Base-by-base conservation (phyloP, 2,797 vertebrate genomes). In the Limosa lapponica region DNA sequence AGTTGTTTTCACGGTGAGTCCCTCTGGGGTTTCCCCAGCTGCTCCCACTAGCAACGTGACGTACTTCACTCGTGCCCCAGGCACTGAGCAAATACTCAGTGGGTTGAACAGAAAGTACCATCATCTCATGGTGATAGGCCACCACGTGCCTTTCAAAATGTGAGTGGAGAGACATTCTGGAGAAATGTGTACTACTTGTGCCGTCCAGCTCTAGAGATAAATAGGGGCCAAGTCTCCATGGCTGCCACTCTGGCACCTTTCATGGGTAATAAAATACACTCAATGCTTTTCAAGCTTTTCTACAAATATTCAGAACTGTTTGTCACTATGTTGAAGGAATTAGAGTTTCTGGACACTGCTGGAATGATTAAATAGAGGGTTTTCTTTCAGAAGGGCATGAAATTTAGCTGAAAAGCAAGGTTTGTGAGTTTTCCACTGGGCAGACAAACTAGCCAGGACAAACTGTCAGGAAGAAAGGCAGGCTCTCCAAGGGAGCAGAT, bases 271-370 rank as follows among this genome's bases (percentile, higher is more conserved):
- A 94, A 95, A 96, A 95, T 71, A 87, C 17, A 6, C 74, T 93
- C 78, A 74, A 54, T 0, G 37, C 74, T 95, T 95, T 93, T 95
- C 90, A 96, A 89, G 91, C 86, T 94, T 95, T 97, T 93, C 90
- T 85, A 43, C 90, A 84, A 96, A 96, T 93, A 92, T 77, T 93
- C 90, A 90, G 90, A 92, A 87, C 81, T 74, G 90, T 96, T 96
- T 95, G 95, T 95, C 69, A 58, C 94, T 95, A 20, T 58, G 78
- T 65, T 91, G 84, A 87, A 94, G 88, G 92, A 93, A 93, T 84
- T 89, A 82, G 43, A 67, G 44, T 7, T 1, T 84, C 91, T 74
- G 71, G 83, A 90, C 83, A 37, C 52, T 78, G 43, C 23, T 93
- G 75, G 86, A 91, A 91, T 95, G 23, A 80, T 80, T 86, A 90